Percentiles rank a stretch among this genome's conserved stretches.
Evolutionary conservation across 2,797 vertebrate species (phyloP).

Genomic region (Emydoidea blandingii): DNA sequence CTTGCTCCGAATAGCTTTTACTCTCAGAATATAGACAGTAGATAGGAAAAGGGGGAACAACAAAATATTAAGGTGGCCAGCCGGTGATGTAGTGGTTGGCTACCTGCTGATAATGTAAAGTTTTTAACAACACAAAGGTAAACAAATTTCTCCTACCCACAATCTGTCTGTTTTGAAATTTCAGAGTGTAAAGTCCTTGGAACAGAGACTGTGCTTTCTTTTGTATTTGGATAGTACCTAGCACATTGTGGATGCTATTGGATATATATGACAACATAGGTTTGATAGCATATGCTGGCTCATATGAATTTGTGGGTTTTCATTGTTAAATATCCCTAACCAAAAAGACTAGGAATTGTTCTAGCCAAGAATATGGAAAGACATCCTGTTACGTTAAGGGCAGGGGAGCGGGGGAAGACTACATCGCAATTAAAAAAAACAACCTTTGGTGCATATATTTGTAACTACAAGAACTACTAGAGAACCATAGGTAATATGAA

Average conservation of each 20-base stretch:
- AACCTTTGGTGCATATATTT: not conserved
- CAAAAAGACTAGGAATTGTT: not conserved
- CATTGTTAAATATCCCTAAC: not conserved
- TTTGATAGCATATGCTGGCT: not conserved
- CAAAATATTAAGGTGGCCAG: not conserved
- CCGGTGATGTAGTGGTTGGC: not conserved
- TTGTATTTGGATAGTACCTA: not conserved
- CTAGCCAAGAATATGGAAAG: not conserved
- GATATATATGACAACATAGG: not conserved
- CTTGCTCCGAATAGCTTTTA: not conserved
- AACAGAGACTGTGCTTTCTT: not conserved
- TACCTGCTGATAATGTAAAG: not conserved
- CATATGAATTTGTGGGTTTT: not conserved
- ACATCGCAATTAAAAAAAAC: not conserved
- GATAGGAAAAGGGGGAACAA: not conserved
- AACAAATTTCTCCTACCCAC: not conserved
- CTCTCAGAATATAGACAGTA: not conserved
- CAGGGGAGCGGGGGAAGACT: not conserved
- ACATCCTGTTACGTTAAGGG: not conserved
- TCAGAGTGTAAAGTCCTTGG: not conserved
- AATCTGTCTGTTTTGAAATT: not conserved
- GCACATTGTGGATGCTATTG: not conserved
- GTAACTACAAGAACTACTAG: not conserved
- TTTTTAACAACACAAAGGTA: not conserved
- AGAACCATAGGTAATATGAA: not conserved